Evolutionary conservation across 2,888 invertebrate genomes (phyloP).

Genomic region (Limnephilus marmoratus): DNA sequence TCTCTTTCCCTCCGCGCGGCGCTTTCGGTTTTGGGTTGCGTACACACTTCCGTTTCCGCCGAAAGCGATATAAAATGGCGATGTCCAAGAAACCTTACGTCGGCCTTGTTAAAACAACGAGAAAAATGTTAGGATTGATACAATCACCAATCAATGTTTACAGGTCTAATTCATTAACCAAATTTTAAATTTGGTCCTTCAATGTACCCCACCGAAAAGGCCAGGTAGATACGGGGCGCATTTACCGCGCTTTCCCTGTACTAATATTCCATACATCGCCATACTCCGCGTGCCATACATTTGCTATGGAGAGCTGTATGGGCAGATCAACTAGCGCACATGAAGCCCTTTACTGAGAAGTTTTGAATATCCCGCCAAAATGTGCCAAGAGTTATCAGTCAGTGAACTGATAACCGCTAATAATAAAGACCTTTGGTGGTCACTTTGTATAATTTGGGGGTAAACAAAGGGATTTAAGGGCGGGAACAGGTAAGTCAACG

Average conservation of each 20-base stretch:
- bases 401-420: slow-evolving; percentile 49
- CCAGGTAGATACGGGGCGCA: not conserved
- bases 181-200: not conserved
- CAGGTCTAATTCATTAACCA: slow-evolving; percentile 17
- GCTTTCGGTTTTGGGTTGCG: slow-evolving; percentile 46
- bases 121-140: slow-evolving; percentile 24
- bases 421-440: slow-evolving; percentile 15
- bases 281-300: slow-evolving; percentile 33
- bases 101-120: slow-evolving; percentile 42
- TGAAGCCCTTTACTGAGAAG: slow-evolving; percentile 44
- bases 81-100: slow-evolving; percentile 40
- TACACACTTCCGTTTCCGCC: slow-evolving; percentile 58
- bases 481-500: not conserved
- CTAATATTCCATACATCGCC: slow-evolving; percentile 29
- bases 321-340: slow-evolving; percentile 20
- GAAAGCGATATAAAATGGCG: slow-evolving; percentile 61
- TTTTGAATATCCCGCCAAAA: slow-evolving; percentile 64
- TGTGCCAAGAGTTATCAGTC: slow-evolving; percentile 50
- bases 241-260: slow-evolving; percentile 46
- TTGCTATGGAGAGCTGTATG: slow-evolving; percentile 8
- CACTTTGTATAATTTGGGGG: not conserved
- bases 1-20: slow-evolving; percentile 23
- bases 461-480: slow-evolving; percentile 18
- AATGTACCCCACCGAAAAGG: not conserved
- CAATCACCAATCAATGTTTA: not conserved